Percentiles rank a stretch among this genome's conserved stretches.
These are phyloP conservation scores for Spheniscus humboldti DNA, from an alignment of 2,797 vertebrate genomes.

Conservation along the genomic window DNA sequence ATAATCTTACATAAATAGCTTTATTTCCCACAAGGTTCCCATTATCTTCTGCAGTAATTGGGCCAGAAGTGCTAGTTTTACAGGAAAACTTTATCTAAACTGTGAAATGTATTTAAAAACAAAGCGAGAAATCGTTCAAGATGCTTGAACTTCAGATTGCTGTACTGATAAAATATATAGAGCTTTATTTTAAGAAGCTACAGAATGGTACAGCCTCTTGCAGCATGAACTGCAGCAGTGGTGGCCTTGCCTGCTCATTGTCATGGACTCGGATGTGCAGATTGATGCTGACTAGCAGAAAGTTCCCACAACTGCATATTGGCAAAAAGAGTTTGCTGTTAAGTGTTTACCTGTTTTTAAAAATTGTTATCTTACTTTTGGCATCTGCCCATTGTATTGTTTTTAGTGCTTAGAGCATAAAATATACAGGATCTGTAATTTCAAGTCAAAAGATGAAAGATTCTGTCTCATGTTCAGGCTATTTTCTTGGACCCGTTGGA, in stretches of 20 bases:
- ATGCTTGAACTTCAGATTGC: conserved; percentile 34
- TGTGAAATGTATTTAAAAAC: no score
- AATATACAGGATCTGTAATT: not conserved
- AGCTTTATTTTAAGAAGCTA: conserved; percentile 19
- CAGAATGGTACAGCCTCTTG: not conserved
- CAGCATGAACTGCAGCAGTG: conserved; percentile 20
- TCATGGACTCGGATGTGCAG: not conserved
- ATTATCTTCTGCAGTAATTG: conserved; percentile 7
- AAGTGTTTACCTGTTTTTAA: not conserved
- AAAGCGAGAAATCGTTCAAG: conserved; percentile 27
- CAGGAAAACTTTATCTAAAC: not conserved
- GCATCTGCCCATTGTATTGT: not conserved
- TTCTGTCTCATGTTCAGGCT: not conserved
- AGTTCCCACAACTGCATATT: not conserved
- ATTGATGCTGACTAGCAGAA: not conserved
- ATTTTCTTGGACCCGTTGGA: not conserved
- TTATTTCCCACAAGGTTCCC: conserved; percentile 28
- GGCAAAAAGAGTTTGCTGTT: not conserved
- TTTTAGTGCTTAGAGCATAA: not conserved
- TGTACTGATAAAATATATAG: conserved; percentile 2
- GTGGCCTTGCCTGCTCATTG: not conserved
- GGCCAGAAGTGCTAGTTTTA: conserved; percentile 6
- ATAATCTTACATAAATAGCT: not conserved
- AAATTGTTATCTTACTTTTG: conserved; percentile 16
- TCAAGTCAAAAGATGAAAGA: not conserved